Evolutionary conservation across 2,113 vertebrate species (phyloP), one percentile per base, ranked within the genome.

Genomic region (Elephas maximus): DNA sequence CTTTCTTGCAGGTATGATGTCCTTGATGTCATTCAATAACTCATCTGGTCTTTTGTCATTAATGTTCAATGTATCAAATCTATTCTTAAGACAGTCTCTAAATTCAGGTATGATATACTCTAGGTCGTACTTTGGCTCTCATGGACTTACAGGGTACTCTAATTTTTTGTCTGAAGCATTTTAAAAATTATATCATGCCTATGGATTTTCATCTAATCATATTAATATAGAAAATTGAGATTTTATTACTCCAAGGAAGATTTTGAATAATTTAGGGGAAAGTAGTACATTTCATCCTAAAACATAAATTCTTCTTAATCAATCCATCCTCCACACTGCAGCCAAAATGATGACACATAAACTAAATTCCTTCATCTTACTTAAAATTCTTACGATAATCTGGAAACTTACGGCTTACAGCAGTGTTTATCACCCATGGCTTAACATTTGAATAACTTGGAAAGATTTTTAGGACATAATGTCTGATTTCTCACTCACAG

Each of bases 211-310:
- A 63, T 12, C 5, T 63, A 24, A 9, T 82, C 44, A 73, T 45
- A 14, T 24, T 73, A 51, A 76, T n/a, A 20, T 41, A 57, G 24
- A 91, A 91, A 6, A 84, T 23, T 48, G 41, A 78, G 4, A 37
- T 63, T 87, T 71, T 91, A 74, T 83, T 78, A 78, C 18, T 84
- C 14, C 33, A 83, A 41, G 7, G 28, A 88, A 93, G 57, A 0
- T 65, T 88, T 95, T 71, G 20, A 87, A 73, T 23, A 73, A 93
- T 88, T 88, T 78, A 83, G 30, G 45, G 14, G 65, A 95, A 83
- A 41, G 30, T 7, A 44, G 9, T 73, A 83, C 28, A 26, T 92
- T 88, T 53, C 23, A 83, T 78, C 24, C 26, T 90, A 82, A 91
- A 90, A 82, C 2, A 14, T 48, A 60, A 71, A 6, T 82, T 77